Base-by-base conservation (phyloP, 1,140 invertebrate genomes). In the Papilio glaucus region DNA sequence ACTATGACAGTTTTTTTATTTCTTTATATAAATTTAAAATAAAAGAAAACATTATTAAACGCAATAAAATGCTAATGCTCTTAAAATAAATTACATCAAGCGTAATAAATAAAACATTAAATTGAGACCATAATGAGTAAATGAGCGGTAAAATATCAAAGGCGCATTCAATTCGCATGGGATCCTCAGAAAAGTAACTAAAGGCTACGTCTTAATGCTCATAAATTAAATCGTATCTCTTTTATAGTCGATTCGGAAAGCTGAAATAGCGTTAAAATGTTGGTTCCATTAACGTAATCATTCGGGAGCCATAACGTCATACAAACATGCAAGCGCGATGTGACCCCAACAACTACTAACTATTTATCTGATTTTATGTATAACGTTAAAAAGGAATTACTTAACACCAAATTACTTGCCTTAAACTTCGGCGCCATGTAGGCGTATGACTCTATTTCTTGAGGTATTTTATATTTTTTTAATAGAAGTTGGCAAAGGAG, bases 241-340 rank as follows among this genome's bases (percentile, higher is more conserved):
- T 90, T 90, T 86, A 90, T 87, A 78, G 85, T 77, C 83, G 81
- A 83, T 85, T 88, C 80, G 71, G 82, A 87, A 81, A 85, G 82
- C 77, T 85, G 81, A 84, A 83, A 85, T 83, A 85, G 85, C 86
- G 84, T 90, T 89, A 89, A 88, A 86, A 86, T 74, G 77, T 75
- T 80, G 74, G 57, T 79, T 85, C 86, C 88, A 87, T 89, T 90
- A 90, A 81, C 72, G 83, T 86, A 86, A 89, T 90, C 83, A 89
- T 89, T 87, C 82, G 73, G 85, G 75, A 84, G 82, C 80, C 79
- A 84, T 87, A 86, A 87, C 80, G 84, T 88, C 84, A 88, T 86
- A 79, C 72, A 74, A 81, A 84, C 80, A 87, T 87, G 85, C 83
- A 83, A 86, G 79, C 76, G 75, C 42, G n/a, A 15, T 37, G 67